Percentiles rank a stretch among this genome's conserved stretches.
phyloP scores from a whole-genome alignment of 2,888 invertebrate genomes.

The Xestia c-nigrum region DNA sequence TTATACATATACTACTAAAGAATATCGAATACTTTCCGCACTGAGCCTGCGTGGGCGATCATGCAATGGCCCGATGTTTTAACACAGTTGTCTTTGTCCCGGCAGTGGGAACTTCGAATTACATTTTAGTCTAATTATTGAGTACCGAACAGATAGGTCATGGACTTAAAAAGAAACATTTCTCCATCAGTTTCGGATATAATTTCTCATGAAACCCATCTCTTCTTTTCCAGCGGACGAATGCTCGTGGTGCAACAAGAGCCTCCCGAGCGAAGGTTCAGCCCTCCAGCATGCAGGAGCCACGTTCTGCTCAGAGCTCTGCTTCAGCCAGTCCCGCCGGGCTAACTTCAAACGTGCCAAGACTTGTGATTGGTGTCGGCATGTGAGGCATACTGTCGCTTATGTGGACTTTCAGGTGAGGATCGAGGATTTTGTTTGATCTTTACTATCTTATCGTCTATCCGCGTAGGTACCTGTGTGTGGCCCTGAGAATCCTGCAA shows the following conservation, averaged over 20 bases:
- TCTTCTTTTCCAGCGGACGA: conserved; percentile 84
- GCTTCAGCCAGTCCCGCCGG: conserved; percentile 96
- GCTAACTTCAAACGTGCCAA: conserved; percentile 97
- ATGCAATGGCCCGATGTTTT: not conserved
- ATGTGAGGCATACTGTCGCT: conserved; percentile 96
- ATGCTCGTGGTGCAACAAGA: conserved; percentile 95
- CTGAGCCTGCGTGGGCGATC: not conserved
- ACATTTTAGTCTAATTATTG: not conserved
- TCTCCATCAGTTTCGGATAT: not conserved
- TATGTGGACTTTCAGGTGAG: conserved; percentile 96
- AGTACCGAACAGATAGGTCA: not conserved
- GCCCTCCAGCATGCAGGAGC: conserved; percentile 89
- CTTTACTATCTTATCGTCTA: not conserved
- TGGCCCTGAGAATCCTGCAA: not conserved
- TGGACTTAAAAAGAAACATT: not conserved
- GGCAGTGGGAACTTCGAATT: not conserved
- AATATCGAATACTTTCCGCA: not conserved
- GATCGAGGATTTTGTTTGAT: not conserved
- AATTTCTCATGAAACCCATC: conserved; percentile 7
- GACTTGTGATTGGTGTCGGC: conserved; percentile 98
- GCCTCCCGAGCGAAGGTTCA: conserved; percentile 89
- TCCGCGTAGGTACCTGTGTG: not conserved
- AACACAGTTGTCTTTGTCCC: not conserved
- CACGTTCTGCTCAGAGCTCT: conserved; percentile 96
- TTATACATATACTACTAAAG: not conserved